These are phyloP conservation scores for Hyaena hyaena DNA, from an alignment of 2,113 vertebrate species.

Conservation along the genomic window DNA sequence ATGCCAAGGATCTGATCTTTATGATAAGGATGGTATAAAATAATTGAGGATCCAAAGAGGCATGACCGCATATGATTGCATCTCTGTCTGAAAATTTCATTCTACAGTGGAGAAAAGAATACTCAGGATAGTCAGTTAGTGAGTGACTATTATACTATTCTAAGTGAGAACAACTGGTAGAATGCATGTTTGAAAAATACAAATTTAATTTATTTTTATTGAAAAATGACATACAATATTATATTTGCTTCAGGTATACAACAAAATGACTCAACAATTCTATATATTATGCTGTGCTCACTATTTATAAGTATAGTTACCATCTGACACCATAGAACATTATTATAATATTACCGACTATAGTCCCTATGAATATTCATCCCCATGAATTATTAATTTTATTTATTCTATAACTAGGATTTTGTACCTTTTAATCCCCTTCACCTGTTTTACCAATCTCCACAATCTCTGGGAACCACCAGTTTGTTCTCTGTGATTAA, in stretches of 20 bases:
- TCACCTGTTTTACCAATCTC: not conserved
- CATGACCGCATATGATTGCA: not conserved
- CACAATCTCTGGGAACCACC: not conserved
- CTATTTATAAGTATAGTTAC: not conserved
- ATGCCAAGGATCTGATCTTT: not conserved
- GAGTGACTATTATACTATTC: not conserved
- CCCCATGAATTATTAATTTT: not conserved
- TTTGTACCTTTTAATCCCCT: not conserved
- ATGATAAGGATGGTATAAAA: not conserved
- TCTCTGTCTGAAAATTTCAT: not conserved
- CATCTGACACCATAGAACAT: not conserved
- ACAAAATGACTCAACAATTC: not conserved
- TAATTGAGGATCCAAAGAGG: not conserved
- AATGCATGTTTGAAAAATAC: not conserved
- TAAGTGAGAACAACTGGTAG: not conserved
- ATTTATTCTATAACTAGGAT: not conserved
- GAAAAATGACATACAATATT: not conserved
- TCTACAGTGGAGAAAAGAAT: not conserved
- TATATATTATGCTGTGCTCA: not conserved
- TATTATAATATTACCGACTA: not conserved
- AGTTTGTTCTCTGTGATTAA: not conserved
- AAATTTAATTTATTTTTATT: not conserved
- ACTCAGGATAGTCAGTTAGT: not conserved
- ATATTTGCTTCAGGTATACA: not conserved
- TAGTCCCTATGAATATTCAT: not conserved